Conservation (phyloP, 2,888 invertebrate genomes). For the Mongoloraphidia duomilia region DNA sequence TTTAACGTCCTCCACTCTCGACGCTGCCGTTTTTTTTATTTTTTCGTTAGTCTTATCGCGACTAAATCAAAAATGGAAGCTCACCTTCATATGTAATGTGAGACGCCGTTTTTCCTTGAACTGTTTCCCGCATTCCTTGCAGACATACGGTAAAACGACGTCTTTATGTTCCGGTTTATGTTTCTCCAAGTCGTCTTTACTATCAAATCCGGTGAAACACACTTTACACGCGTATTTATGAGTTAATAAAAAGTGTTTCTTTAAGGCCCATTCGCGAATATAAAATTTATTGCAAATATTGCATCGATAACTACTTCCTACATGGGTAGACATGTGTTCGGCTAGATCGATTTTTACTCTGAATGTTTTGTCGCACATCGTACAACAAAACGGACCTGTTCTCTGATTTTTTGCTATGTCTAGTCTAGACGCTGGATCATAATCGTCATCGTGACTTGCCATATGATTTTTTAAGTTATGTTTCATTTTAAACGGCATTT, state of each 20-base stretch:
- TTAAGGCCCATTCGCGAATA: slow-evolving; percentile 1
- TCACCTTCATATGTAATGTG: slow-evolving; percentile 14
- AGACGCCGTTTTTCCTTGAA: slow-evolving; percentile 17
- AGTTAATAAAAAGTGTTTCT: not conserved
- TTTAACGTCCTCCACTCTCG: too few species aligned
- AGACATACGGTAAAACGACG: slow-evolving; percentile 13
- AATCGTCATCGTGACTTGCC: too few species aligned
- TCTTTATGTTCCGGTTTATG: slow-evolving; percentile 12
- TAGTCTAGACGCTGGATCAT: too few species aligned
- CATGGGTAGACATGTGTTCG: too few species aligned
- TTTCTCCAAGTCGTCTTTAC: slow-evolving; percentile 5
- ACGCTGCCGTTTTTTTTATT: too few species aligned
- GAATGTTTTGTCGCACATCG: too few species aligned
- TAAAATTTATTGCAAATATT: slow-evolving; percentile 1
- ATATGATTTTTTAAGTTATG: too few species aligned
- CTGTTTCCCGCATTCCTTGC: slow-evolving; percentile 15
- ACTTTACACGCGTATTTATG: not conserved
- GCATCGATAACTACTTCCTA: not conserved
- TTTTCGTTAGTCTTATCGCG: too few species aligned
- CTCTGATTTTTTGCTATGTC: too few species aligned
- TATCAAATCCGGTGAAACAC: not conserved
- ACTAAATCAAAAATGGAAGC: not conserved
- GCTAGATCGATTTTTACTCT: too few species aligned
- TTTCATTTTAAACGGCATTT: too few species aligned
- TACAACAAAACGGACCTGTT: too few species aligned